Conservation (phyloP, 2,797 vertebrate genomes). For the Eremophila alpestris region DNA sequence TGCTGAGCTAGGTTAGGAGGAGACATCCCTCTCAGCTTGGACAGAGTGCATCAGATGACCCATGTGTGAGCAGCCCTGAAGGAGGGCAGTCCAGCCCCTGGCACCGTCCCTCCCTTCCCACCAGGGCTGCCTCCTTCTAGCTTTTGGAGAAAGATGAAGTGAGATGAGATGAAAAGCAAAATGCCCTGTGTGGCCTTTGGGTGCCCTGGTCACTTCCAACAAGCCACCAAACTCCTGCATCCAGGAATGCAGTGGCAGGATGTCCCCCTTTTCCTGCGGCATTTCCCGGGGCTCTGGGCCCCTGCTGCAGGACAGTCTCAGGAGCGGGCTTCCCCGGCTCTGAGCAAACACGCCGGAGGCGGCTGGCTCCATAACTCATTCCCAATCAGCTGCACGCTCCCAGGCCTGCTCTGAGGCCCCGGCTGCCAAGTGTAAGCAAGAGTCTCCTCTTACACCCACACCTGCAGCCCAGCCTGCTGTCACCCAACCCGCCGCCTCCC, state of each 20-base stretch:
- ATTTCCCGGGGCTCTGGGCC: fast-evolving
- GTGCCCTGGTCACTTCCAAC: background rate
- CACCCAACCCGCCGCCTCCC: background rate
- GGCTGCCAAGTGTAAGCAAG: slow-evolving; percentile 16
- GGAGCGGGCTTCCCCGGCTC: fast-evolving
- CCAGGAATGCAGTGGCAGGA: background rate
- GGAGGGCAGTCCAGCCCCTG: background rate
- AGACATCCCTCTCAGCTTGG: background rate
- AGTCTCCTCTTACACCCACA: slow-evolving; percentile 45
- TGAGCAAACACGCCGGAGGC: background rate
- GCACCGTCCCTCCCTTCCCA: background rate
- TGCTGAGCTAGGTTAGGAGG: background rate
- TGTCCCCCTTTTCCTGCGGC: background rate
- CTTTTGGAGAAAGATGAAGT: background rate
- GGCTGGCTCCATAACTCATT: slow-evolving; percentile 29
- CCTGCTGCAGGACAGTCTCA: fast-evolving
- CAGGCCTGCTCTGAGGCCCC: background rate
- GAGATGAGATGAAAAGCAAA: background rate
- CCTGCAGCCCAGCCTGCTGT: slow-evolving; percentile 47
- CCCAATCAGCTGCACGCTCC: slow-evolving; percentile 25
- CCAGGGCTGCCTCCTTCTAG: background rate
- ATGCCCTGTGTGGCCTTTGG: background rate
- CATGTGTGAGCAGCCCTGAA: background rate
- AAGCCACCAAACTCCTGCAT: background rate
- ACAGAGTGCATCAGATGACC: background rate